Evolutionary conservation across 2,113 vertebrate genomes (phyloP).

Genomic region (Reinhardtius hippoglossoides): DNA sequence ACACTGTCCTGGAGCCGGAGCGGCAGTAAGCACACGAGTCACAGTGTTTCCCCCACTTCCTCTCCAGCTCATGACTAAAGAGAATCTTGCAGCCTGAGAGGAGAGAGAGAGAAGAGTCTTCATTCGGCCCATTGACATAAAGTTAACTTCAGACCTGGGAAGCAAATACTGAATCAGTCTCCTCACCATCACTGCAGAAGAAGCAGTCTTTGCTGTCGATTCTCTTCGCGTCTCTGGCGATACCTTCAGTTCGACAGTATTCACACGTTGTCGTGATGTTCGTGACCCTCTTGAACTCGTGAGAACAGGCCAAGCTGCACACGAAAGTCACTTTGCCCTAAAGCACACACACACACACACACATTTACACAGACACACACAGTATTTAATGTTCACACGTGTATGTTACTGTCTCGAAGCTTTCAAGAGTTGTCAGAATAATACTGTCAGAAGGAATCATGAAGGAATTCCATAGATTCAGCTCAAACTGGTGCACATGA

Average conservation of each 20-base stretch:
- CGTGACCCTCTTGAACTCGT: slow-evolving; percentile 89
- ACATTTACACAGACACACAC: neutral
- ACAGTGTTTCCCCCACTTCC: slow-evolving; percentile 89
- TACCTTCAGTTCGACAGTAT: slow-evolving; percentile 90
- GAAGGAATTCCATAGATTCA: too few relatives aligned
- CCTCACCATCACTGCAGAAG: slow-evolving; percentile 94
- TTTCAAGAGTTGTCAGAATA: too few relatives aligned
- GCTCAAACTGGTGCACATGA: too few relatives aligned
- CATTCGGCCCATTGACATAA: too few relatives aligned
- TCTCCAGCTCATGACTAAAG: slow-evolving; percentile 87
- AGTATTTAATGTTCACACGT: neutral
- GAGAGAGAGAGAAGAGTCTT: slow-evolving; percentile 67
- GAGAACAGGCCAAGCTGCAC: slow-evolving; percentile 88
- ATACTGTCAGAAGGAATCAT: too few relatives aligned
- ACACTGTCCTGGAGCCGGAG: slow-evolving; percentile 83
- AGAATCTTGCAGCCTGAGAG: too few relatives aligned
- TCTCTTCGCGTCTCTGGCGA: slow-evolving; percentile 86
- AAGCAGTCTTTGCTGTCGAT: slow-evolving; percentile 85
- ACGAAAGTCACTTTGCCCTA: slow-evolving; percentile 91
- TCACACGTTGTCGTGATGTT: slow-evolving; percentile 87
- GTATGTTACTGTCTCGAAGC: neutral
- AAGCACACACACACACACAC: neutral
- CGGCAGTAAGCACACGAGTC: slow-evolving; percentile 90
- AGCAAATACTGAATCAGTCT: neutral
- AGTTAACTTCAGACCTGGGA: too few relatives aligned